Percentiles rank a stretch among this genome's conserved stretches.
Evolutionary conservation across 2,888 invertebrate species (phyloP).

Genomic region (Trisateles emortualis): DNA sequence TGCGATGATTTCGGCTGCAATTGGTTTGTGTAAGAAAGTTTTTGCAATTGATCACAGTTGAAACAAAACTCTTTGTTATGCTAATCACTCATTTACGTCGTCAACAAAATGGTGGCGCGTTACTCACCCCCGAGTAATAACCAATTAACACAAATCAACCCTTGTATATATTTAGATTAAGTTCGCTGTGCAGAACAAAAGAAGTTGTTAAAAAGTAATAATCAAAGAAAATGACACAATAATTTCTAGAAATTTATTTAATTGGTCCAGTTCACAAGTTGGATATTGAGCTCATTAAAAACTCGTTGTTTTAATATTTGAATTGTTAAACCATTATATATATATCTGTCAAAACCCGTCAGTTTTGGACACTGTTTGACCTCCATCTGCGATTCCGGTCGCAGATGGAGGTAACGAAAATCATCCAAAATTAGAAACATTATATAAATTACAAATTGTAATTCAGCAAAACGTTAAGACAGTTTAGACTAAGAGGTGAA

Average conservation of each 20-base stretch:
- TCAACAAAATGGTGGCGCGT: constrained; percentile 23
- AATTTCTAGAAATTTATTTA: not conserved
- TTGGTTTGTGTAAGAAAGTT: not conserved
- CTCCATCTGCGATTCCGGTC: too few relatives aligned
- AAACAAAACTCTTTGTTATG: constrained; percentile 8
- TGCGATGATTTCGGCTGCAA: too few relatives aligned
- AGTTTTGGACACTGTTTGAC: too few relatives aligned
- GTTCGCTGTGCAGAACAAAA: constrained; percentile 26
- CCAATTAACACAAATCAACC: constrained; percentile 21
- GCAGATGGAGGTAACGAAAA: too few relatives aligned
- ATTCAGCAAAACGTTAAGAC: too few relatives aligned
- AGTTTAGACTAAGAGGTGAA: too few relatives aligned
- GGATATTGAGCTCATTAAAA: not conserved
- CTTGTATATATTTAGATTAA: constrained; percentile 26
- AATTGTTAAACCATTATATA: too few relatives aligned
- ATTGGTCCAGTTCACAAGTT: not conserved
- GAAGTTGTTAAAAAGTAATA: constrained; percentile 35
- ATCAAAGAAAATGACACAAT: constrained; percentile 49
- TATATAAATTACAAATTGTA: too few relatives aligned
- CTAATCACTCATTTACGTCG: constrained; percentile 9
- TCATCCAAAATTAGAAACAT: too few relatives aligned
- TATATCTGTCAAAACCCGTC: too few relatives aligned
- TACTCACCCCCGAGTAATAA: constrained; percentile 11
- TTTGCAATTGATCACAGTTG: not conserved
- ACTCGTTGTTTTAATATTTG: not conserved